A percentile compares a stretch with the other conserved stretches of the same genome.
Conservation (phyloP, 2,888 invertebrate species). For the Volucella inflata region DNA sequence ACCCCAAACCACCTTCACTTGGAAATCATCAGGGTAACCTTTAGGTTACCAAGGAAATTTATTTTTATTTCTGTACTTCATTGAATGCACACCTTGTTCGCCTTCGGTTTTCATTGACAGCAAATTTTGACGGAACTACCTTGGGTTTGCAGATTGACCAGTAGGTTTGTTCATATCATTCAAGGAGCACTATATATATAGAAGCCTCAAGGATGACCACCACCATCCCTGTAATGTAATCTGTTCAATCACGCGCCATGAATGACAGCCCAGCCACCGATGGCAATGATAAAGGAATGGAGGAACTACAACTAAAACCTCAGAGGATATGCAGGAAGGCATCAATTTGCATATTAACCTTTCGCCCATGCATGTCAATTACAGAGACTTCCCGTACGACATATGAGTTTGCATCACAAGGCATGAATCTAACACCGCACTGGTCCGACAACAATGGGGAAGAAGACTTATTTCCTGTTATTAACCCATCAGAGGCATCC, state of each 20-base stretch:
- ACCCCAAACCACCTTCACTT: conserved; percentile 13
- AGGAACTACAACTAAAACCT: neutral
- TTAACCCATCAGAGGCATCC: conserved; percentile 34
- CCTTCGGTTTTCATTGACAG: neutral
- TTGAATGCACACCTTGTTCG: neutral
- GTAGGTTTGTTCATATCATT: conserved; percentile 15
- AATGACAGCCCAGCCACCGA: neutral
- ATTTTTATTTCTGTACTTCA: conserved; percentile 23
- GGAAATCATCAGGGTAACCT: conserved; percentile 33
- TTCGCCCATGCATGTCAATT: conserved; percentile 53
- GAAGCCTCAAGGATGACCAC: neutral
- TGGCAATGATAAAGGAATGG: neutral
- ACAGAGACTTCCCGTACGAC: conserved; percentile 56
- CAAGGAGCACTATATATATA: conserved; percentile 11
- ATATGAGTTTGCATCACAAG: neutral
- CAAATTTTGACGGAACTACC: neutral
- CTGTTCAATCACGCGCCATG: conserved; percentile 7
- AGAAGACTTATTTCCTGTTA: conserved; percentile 34
- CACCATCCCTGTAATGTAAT: neutral
- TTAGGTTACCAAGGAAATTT: conserved; percentile 19
- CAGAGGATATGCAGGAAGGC: conserved; percentile 39
- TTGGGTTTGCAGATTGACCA: conserved; percentile 52
- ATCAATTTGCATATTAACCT: conserved; percentile 70
- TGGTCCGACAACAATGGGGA: conserved; percentile 32
- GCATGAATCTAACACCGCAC: no score